Percentiles rank a stretch among this genome's conserved stretches.
Evolutionary conservation across 2,113 vertebrate species (phyloP).

Genomic region (Chlamydotis undulata): DNA sequence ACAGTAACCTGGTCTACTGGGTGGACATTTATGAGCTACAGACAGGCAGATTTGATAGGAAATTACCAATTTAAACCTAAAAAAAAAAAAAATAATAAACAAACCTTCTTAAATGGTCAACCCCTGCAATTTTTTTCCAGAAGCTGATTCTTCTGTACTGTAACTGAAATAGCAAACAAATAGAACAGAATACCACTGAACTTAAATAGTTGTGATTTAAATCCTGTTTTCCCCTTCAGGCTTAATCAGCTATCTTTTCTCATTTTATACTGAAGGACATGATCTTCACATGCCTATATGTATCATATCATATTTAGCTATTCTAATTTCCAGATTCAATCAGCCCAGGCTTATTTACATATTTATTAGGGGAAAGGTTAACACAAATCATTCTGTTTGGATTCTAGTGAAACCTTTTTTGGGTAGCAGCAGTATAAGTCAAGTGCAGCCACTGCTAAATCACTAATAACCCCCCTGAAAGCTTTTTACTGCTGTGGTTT

Average conservation of each 20-base stretch:
- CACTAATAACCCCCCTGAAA: background rate
- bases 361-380: background rate
- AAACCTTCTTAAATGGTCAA: background rate
- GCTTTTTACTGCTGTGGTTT: background rate
- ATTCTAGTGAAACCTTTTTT: background rate
- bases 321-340: conserved; percentile 2
- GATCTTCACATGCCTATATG: background rate
- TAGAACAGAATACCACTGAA: background rate
- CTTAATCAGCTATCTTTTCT: background rate
- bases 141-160: background rate
- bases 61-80: background rate
- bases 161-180: background rate
- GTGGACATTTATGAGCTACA: background rate
- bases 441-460: background rate
- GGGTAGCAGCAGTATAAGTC: background rate
- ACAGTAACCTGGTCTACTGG: background rate
- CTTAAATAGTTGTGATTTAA: background rate
- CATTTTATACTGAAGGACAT: background rate
- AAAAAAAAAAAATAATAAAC: background rate
- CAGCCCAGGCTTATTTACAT: background rate
- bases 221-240: background rate
- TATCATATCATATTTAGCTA: background rate
- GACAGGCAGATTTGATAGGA: background rate
- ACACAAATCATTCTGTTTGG: background rate
- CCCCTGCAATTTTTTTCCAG: background rate